These are phyloP conservation scores for Larimichthys polyactis DNA, from an alignment of 2,113 vertebrate genomes.

Conservation along the genomic window DNA sequence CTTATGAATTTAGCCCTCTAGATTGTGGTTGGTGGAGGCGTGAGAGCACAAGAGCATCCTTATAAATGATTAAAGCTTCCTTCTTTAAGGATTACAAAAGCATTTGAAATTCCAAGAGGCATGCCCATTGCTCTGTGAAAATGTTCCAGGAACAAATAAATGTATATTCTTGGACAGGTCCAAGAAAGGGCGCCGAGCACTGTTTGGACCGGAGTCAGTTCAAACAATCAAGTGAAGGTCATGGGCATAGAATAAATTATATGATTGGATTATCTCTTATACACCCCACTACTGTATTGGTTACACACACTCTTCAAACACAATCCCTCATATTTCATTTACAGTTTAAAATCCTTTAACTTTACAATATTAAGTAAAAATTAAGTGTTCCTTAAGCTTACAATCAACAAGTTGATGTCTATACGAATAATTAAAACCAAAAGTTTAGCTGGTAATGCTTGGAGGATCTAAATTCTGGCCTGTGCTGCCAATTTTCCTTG, in stretches of 20 bases:
- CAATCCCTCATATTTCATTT: background rate
- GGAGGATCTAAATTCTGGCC: constrained; percentile 59
- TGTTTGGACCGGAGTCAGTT: background rate
- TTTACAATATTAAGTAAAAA: constrained; percentile 54
- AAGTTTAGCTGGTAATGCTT: constrained; percentile 50
- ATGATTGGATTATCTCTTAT: background rate
- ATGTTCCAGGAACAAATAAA: constrained; percentile 12
- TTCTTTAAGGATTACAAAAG: constrained; percentile 61
- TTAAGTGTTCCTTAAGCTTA: constrained; percentile 45
- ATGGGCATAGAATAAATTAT: background rate
- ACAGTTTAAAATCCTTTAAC: constrained; percentile 27
- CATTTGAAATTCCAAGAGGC: constrained; percentile 54
- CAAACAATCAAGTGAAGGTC: background rate
- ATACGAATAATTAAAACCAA: constrained; percentile 78
- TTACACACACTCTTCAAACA: background rate
- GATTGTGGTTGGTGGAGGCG: constrained; percentile 57
- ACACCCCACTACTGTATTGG: background rate
- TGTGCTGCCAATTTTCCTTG: constrained; percentile 67
- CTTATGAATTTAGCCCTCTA: constrained; percentile 69
- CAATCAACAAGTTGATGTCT: constrained; percentile 61
- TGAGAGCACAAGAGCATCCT: constrained; percentile 61
- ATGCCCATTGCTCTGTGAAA: constrained; percentile 8
- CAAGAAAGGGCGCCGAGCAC: background rate
- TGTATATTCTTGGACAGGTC: background rate
- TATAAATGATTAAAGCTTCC: constrained; percentile 63